These are phyloP conservation scores for Rotaria socialis DNA, from an alignment of 2,888 invertebrate species.

Conservation along the genomic window DNA sequence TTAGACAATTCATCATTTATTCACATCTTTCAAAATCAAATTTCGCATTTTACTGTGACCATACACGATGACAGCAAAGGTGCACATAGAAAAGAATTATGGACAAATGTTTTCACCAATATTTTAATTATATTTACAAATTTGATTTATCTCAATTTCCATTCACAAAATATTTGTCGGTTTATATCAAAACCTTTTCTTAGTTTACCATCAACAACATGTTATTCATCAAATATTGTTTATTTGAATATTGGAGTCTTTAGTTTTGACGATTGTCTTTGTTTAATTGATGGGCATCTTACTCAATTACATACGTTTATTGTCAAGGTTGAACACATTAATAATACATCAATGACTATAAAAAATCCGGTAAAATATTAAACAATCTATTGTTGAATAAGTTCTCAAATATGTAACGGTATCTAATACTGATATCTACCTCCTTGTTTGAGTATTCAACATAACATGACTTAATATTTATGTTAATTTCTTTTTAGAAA, in stretches of 20 bases:
- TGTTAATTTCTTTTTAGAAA: too few relatives aligned
- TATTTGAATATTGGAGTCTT: background rate
- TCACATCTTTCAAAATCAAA: background rate
- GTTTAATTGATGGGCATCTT: background rate
- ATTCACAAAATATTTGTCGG: background rate
- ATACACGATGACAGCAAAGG: background rate
- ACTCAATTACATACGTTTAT: background rate
- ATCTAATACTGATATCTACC: too few relatives aligned
- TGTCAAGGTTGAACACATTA: background rate
- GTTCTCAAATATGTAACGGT: too few relatives aligned
- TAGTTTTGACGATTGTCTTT: background rate
- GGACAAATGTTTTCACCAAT: background rate
- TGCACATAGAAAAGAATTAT: background rate
- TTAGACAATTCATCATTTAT: background rate
- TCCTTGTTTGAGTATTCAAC: too few relatives aligned
- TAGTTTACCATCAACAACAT: background rate
- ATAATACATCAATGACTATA: background rate
- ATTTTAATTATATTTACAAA: background rate
- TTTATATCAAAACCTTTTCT: background rate
- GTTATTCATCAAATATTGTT: background rate
- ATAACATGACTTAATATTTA: too few relatives aligned
- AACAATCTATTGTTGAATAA: too few relatives aligned
- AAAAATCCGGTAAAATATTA: background rate
- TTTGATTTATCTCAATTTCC: background rate
- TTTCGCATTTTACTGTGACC: background rate